Evolutionary conservation across 2,797 vertebrate species (phyloP), one percentile per base, ranked within the genome.

Genomic region (Chelonia mydas): DNA sequence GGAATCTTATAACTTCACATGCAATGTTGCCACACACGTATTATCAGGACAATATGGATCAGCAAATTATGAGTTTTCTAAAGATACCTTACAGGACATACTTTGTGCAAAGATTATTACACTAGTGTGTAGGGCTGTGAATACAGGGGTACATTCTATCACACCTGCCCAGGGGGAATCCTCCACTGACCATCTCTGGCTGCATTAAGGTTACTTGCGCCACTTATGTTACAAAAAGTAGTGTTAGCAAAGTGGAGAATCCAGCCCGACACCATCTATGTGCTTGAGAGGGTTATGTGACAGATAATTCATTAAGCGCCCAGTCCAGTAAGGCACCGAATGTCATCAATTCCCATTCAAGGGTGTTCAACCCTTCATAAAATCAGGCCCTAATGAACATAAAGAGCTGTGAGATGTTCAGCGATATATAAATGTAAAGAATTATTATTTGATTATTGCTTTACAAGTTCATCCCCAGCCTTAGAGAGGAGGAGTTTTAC

Each of bases 221-320:
- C 41, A 49, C 13, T 83, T 8, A 27, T 2, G 2, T 21, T 25
- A 33, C 13, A 81, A 7, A 74, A 87, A 79, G 89, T 1, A 7
- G 3, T 50, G 31, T 49, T 17, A 17, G 51, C 1, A 53, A 68
- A 0, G 0, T 7, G 8, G 2, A 79, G 9, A 79, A 47, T 57
- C 45, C 72, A 80, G 61, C 50, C 57, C 53, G 90, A 4, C 2
- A 12, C 49, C 16, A 41, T 88, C 79, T 72, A 72, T 47, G 86
- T 37, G 5, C 51, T 33, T 61, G 31, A 25, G 13, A 61, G 31
- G 31, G 13, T 61, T 12, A 61, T 16, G 31, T 61, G 53, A 89
- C 50, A 17, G 6, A 82, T 61, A 41, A 19, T 68, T 78, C 74
- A 5, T 33, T 37, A 4, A 41, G 55, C 78, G 9, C 21, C 1